These are phyloP conservation scores for Procavia capensis DNA, from an alignment of 2,113 vertebrate genomes.

Conservation along the genomic window DNA sequence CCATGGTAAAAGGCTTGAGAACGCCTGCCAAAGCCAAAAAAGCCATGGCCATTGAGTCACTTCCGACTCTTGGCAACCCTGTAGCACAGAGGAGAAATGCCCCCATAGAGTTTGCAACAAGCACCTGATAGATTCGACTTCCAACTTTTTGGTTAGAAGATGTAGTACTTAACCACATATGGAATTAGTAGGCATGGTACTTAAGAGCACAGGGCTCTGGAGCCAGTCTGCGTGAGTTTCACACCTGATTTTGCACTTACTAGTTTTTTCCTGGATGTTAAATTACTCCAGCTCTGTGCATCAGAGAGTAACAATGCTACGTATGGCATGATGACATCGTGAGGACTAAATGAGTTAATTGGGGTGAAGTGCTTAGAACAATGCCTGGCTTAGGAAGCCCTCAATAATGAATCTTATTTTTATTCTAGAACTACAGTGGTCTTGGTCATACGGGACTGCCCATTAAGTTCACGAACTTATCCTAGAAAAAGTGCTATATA, in stretches of 20 bases:
- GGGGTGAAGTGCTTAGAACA: constrained; percentile 22
- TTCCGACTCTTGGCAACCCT: too few species aligned
- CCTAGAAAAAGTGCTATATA: too few species aligned
- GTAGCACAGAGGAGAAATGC: too few species aligned
- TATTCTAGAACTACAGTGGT: constrained; percentile 3
- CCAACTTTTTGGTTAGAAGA: too few species aligned
- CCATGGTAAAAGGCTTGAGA: not conserved
- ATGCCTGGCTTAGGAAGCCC: not conserved
- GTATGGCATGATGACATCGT: not conserved
- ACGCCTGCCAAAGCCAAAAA: too few species aligned
- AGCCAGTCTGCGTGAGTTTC: not conserved
- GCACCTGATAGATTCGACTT: too few species aligned
- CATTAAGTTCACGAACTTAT: too few species aligned
- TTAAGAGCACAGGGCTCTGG: not conserved
- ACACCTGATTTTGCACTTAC: not conserved
- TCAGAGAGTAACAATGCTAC: not conserved
- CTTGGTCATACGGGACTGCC: too few species aligned
- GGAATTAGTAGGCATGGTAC: not conserved
- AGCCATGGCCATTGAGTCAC: too few species aligned
- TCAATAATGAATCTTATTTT: constrained; percentile 30
- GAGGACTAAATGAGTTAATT: constrained; percentile 31
- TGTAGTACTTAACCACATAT: too few species aligned
- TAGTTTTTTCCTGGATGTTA: constrained; percentile 21
- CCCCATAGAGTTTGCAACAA: too few species aligned
- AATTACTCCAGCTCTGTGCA: not conserved